A percentile compares a stretch with the other conserved stretches of the same genome.
phyloP scores from a whole-genome alignment of 2,797 vertebrate species.

The Danio albolineatus region DNA sequence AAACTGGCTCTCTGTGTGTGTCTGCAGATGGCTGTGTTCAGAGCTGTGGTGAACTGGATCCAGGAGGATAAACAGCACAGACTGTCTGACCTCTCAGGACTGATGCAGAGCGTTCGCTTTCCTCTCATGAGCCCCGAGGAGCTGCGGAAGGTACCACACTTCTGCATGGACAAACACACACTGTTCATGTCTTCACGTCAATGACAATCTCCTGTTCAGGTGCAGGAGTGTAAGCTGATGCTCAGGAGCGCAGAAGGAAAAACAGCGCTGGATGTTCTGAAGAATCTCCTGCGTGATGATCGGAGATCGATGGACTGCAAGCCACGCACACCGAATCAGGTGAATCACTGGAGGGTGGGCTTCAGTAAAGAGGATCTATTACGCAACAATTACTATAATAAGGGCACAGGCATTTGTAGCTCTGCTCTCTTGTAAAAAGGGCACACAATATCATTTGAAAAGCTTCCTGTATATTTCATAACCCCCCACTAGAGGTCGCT shows the following conservation, averaged over 20 bases:
- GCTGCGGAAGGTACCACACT: conserved; percentile 67
- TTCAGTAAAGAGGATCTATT: neutral
- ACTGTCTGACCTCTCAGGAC: conserved; percentile 66
- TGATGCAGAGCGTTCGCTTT: conserved; percentile 76
- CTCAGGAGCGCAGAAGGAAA: conserved; percentile 20
- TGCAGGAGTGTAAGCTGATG: conserved; percentile 64
- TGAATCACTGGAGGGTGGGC: conserved; percentile 34
- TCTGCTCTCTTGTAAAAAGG: too few species aligned
- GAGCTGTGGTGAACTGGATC: conserved; percentile 75
- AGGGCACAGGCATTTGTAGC: too few species aligned
- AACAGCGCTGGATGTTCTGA: conserved; percentile 12
- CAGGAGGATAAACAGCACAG: conserved; percentile 67
- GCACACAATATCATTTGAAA: too few species aligned
- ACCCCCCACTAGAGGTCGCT: too few species aligned
- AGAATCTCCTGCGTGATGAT: conserved; percentile 32
- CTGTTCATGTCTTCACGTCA: neutral
- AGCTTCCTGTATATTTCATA: too few species aligned
- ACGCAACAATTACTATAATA: too few species aligned
- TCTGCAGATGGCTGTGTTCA: conserved; percentile 72
- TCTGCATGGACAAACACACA: neutral
- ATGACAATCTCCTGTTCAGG: conserved; percentile 37
- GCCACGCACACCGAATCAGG: conserved; percentile 72
- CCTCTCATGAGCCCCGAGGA: conserved; percentile 78
- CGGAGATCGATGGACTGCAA: conserved; percentile 47
- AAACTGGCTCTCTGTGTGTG: neutral